Percentiles rank a stretch among this genome's conserved stretches.
These are phyloP conservation scores for Picus viridis DNA, from an alignment of 2,797 vertebrate genomes.

Conservation along the genomic window DNA sequence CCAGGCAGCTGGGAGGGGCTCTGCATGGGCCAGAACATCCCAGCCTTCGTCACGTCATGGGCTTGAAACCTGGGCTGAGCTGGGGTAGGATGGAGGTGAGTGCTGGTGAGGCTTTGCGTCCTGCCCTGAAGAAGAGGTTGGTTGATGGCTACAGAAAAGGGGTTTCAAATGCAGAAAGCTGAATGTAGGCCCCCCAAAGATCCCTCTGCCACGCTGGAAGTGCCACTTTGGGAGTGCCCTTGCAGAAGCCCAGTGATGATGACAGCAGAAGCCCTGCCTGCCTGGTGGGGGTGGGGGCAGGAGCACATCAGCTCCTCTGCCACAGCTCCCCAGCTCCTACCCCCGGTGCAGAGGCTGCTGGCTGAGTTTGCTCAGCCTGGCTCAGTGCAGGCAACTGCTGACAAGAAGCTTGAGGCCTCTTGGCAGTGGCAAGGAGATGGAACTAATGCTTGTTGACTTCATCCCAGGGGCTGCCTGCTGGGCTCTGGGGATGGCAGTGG, in stretches of 20 bases:
- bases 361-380: background rate
- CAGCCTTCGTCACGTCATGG: background rate
- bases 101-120: background rate
- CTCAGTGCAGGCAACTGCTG: background rate
- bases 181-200: background rate
- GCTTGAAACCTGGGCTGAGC: background rate
- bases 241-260: background rate
- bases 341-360: background rate
- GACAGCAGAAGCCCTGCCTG: background rate
- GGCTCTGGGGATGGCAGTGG: background rate
- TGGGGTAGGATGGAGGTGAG: background rate
- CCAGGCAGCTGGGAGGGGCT: background rate
- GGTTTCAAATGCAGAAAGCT: background rate
- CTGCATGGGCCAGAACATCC: background rate
- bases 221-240: background rate
- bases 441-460: slow-evolving; percentile 37
- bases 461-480: background rate
- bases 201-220: background rate
- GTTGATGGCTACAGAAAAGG: background rate
- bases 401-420: background rate
- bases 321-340: background rate
- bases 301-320: background rate
- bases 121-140: background rate
- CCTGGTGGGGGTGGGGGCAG: background rate
- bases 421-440: background rate